Base-by-base conservation (phyloP, 2,113 vertebrate species). In the Fregetta grallaria region DNA sequence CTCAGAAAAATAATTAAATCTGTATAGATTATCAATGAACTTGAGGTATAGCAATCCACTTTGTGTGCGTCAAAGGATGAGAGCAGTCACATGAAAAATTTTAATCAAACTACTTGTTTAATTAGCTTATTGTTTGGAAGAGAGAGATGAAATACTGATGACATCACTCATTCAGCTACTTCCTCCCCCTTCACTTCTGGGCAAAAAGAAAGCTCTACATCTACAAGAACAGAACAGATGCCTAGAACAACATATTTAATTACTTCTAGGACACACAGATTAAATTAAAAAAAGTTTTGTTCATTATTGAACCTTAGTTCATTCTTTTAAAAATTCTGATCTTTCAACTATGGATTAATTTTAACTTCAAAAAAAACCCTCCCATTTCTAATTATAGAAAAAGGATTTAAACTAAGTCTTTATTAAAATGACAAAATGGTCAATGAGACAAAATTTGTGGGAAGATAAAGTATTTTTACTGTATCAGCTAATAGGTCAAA, bases 361-460 rank as follows among this genome's bases (percentile, higher is more conserved):
- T 87, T 61, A 88, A 21, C 83, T 93, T 91, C 61, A 70, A 92
- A 71, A 11, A 63, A 74, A 62, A 95, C 18, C 21, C 29, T 29
- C n/a, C 13, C 25, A 84, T 88, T 11, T 62, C 16, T 30, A 47
- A 66, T 44, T 81, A 84, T 83, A 92, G 52, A 81, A 76, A 70
- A 91, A 87, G 3, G 10, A 74, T 21, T 94, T 72, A 68, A 81
- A 91, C 62, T 92, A 53, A 56, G 65, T 76, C 50, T 63, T 79
- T 91, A 92, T 82, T 94, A 94, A 96, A 96, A 91, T 86, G 27
- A 32, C 77, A 87, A 82, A 92, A 92, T 77, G 78, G 77, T 86
- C 83, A 96, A 55, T 44, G 22, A 88, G 87, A 66, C 13, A n/a
- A 92, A 56, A 96, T 65, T 44, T 30, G 36, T 32, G 44, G 53